Conservation (phyloP, 2,888 invertebrate genomes). For the Drosophila diplacantha region DNA sequence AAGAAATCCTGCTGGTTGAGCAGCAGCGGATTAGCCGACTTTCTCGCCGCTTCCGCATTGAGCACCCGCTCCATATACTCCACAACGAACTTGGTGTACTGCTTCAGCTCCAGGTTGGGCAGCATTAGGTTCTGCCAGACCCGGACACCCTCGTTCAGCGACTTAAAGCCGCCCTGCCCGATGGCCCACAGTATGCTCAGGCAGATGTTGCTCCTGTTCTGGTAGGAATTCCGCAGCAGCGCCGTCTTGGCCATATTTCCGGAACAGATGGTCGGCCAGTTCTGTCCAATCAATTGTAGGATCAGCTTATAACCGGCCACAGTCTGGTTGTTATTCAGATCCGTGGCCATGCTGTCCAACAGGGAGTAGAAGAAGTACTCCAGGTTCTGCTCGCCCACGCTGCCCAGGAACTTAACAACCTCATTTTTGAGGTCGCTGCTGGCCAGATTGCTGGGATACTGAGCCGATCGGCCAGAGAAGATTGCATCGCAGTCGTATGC, state of each 20-base stretch:
- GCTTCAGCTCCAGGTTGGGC: slow-evolving; percentile 84
- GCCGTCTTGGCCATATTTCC: slow-evolving; percentile 82
- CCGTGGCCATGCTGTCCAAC: slow-evolving; percentile 84
- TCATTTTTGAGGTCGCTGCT: slow-evolving; percentile 59
- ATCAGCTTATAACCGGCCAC: slow-evolving; percentile 83
- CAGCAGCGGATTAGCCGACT: slow-evolving; percentile 26
- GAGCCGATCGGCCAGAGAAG: slow-evolving; percentile 70
- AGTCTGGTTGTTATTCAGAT: slow-evolving; percentile 83
- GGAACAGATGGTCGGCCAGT: slow-evolving; percentile 82
- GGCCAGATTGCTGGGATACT: slow-evolving; percentile 74
- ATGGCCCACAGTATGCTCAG: slow-evolving; percentile 86
- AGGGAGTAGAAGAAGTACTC: slow-evolving; percentile 85
- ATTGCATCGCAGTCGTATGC: slow-evolving; percentile 72
- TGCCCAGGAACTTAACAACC: slow-evolving; percentile 77
- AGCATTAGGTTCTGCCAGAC: slow-evolving; percentile 87
- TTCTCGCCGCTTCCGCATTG: slow-evolving; percentile 49
- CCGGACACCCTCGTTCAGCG: slow-evolving; percentile 83
- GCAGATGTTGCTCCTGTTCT: slow-evolving; percentile 86
- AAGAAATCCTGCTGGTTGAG: slow-evolving; percentile 72
- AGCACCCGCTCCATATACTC: slow-evolving; percentile 80
- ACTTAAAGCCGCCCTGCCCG: slow-evolving; percentile 84
- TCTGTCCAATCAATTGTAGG: slow-evolving; percentile 83
- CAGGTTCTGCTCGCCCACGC: slow-evolving; percentile 82
- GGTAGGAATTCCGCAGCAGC: slow-evolving; percentile 85
- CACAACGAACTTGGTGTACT: slow-evolving; percentile 83